Base-by-base conservation (phyloP, 2,797 vertebrate genomes). In the Carcharodon carcharias region DNA sequence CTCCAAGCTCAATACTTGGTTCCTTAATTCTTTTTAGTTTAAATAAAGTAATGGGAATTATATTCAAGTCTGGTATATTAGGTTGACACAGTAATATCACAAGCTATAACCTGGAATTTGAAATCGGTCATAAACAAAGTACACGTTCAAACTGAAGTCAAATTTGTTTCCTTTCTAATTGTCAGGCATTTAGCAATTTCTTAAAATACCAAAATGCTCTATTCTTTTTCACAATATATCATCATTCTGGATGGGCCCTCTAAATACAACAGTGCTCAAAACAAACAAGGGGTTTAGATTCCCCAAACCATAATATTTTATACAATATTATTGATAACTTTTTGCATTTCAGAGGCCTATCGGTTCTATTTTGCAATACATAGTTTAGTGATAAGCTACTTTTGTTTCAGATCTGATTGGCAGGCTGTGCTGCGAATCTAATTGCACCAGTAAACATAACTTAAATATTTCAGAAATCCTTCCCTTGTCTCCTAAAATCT, bases 391-490 rank as follows among this genome's bases (percentile, higher is more conserved):
- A 54, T 35, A 71, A 77, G 16, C 50, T 95, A 77, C 31, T 58
- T 95, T 95, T 95, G 50, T 58, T 54, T 58, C 0, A n/a, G 28
- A 54, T 18, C 69, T 12, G 58, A 35, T 77, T 95, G 14, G 28
- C 14, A 95, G 56, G 21, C 26, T 31, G 54, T 56, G 69, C 67
- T 95, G 94, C 4, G 56, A 71, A 69, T 54, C 12, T 95, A 54
- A 7, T 14, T 31, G 1, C 26, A 97, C 97, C 92, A 96, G 97
- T 96, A 96, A 95, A 96, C 97, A 97, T 96, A 18, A 97, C 97
- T 97, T 97, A 97, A 96, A 96, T 94, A 96, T 97, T 98, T 97
- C 97, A 96, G 96, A 94, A 94, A 65, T 54, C 97, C 40, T 96
- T 96, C 14, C 45, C 50, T 96, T 96, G 96, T n/a, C 94, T 89